Conservation (phyloP, 2,797 vertebrate species). For the Intellagama lesueurii region DNA sequence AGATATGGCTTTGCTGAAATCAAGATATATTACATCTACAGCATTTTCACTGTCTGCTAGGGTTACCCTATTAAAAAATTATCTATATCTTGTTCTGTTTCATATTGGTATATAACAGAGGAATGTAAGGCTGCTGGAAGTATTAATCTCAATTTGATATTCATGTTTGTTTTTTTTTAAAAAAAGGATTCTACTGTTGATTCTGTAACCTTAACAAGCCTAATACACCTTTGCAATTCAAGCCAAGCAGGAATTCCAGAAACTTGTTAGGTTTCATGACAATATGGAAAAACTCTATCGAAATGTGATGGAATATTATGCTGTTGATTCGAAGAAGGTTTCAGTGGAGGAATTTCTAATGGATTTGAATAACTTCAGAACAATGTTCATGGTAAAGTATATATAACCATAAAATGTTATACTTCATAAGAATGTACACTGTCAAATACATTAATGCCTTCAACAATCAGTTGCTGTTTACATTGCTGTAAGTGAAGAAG, state of each 20-base stretch:
- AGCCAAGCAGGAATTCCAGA: conserved; percentile 89
- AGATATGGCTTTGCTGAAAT: too few relatives aligned
- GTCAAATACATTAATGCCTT: not conserved
- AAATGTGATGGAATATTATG: conserved; percentile 88
- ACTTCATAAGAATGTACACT: not conserved
- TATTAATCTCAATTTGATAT: not conserved
- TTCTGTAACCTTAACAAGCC: conserved; percentile 76
- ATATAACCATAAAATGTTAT: not conserved
- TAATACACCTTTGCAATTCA: conserved; percentile 84
- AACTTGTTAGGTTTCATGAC: conserved; percentile 86
- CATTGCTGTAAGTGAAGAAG: not conserved
- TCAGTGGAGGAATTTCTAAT: conserved; percentile 94
- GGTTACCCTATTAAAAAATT: not conserved
- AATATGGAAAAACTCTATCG: conserved; percentile 91
- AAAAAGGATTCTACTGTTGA: conserved; percentile 12
- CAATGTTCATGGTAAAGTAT: conserved; percentile 87
- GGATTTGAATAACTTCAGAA: conserved; percentile 93
- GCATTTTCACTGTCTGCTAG: too few relatives aligned
- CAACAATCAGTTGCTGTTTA: not conserved
- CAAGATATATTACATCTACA: not conserved
- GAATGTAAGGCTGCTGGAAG: too few relatives aligned
- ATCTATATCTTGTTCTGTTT: not conserved
- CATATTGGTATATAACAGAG: not conserved
- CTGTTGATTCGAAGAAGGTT: conserved; percentile 92
- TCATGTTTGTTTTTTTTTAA: not conserved